Evolutionary conservation across 1,140 invertebrate species (phyloP).

Genomic region (Zaprionus lachaisei): DNA sequence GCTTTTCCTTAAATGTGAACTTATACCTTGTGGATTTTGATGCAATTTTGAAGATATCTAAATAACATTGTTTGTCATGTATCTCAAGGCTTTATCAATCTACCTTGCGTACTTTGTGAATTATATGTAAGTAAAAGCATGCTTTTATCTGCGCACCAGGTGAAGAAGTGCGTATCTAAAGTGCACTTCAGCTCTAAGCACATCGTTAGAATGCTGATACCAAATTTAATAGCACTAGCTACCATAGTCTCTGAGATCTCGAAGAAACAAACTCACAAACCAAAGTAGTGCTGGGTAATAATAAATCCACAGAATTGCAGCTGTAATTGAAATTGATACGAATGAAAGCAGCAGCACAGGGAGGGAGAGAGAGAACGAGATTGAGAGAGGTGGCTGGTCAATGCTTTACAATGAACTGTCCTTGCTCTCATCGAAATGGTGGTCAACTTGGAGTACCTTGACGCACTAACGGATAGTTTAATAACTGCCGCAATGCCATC

Average conservation of each 20-base stretch:
- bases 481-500: slow-evolving; percentile 35
- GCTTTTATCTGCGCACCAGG: background rate
- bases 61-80: background rate
- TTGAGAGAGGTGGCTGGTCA: background rate
- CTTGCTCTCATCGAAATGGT: slow-evolving; percentile 19
- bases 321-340: slow-evolving; percentile 45
- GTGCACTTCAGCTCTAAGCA: background rate
- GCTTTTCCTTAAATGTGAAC: background rate
- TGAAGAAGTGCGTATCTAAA: background rate
- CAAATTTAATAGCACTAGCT: background rate
- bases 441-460: slow-evolving; percentile 5
- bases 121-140: too few relatives aligned
- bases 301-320: slow-evolving; percentile 19
- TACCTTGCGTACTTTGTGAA: background rate
- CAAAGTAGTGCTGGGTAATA: background rate
- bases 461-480: slow-evolving; percentile 37
- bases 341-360: slow-evolving; percentile 32
- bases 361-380: background rate
- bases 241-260: background rate
- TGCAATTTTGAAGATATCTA: background rate
- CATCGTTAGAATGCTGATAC: background rate
- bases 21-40: background rate
- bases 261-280: background rate
- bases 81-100: background rate
- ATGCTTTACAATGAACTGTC: slow-evolving; percentile 31